Percentiles rank a stretch among this genome's conserved stretches.
Conservation (phyloP, 2,888 invertebrate genomes). For the Heliconius erato region DNA sequence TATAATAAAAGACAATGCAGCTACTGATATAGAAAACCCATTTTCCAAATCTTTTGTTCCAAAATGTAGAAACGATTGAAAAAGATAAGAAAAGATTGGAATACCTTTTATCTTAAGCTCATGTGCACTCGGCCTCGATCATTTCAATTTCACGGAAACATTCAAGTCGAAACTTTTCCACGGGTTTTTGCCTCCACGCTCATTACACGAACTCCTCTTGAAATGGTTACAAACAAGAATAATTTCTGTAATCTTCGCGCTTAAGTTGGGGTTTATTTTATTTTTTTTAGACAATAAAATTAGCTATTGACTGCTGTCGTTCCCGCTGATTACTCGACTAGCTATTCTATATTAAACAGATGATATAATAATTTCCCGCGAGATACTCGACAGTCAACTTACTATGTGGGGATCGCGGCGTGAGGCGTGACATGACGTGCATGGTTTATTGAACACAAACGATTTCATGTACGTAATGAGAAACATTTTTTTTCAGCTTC, state of each 20-base stretch:
- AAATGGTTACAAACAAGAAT: not conserved
- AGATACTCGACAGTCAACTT: not conserved
- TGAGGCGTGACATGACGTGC: not conserved
- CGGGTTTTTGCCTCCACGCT: not conserved
- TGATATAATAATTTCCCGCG: constrained; percentile 12
- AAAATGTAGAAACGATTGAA: constrained; percentile 29
- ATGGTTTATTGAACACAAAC: not conserved
- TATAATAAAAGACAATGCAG: constrained; percentile 25
- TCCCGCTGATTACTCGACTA: not conserved
- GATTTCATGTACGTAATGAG: too few relatives aligned
- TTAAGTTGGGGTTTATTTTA: not conserved
- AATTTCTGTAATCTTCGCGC: constrained; percentile 13
- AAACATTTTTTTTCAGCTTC: too few relatives aligned
- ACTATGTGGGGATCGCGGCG: not conserved
- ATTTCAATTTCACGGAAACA: constrained; percentile 36
- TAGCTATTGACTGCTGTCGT: too few relatives aligned
- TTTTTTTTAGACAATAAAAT: not conserved
- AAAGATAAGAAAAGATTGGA: constrained; percentile 35
- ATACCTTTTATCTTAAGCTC: constrained; percentile 30
- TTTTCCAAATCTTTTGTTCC: constrained; percentile 34
- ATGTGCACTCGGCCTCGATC: constrained; percentile 19
- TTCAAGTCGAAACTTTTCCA: constrained; percentile 23
- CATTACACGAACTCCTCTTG: constrained; percentile 1
- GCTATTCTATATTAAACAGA: not conserved
- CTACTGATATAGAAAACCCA: constrained; percentile 11